Percentiles rank a stretch among this genome's conserved stretches.
Conservation (phyloP, 2,797 vertebrate species). For the Borostomias antarcticus region DNA sequence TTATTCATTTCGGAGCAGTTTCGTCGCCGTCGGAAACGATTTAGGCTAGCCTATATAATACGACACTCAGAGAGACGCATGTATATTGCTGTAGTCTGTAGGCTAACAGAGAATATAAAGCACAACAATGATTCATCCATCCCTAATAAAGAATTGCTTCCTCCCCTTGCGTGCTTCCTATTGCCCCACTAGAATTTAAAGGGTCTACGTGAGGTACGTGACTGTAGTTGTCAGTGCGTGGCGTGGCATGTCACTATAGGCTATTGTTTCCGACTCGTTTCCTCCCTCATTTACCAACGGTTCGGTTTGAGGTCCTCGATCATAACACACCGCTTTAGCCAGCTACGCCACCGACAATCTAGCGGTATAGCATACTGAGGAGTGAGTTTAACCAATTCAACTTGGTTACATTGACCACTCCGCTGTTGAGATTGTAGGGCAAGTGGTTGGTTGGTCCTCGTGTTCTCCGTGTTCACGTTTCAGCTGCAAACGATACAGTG, state of each 20-base stretch:
- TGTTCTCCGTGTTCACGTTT: not conserved
- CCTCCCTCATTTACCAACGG: not conserved
- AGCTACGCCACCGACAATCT: too few relatives aligned
- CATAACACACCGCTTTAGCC: too few relatives aligned
- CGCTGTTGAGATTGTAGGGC: not conserved
- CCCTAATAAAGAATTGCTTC: not conserved
- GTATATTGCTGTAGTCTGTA: too few relatives aligned
- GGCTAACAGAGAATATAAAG: not conserved
- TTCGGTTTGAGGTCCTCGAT: not conserved
- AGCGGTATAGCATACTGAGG: too few relatives aligned
- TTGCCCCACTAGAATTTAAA: slow-evolving; percentile 39
- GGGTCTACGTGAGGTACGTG: slow-evolving; percentile 65
- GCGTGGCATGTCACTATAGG: too few relatives aligned
- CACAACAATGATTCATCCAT: not conserved
- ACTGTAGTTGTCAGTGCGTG: too few relatives aligned
- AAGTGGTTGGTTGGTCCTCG: not conserved
- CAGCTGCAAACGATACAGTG: too few relatives aligned
- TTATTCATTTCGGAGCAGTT: slow-evolving; percentile 38
- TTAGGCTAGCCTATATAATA: too few relatives aligned
- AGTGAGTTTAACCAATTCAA: too few relatives aligned
- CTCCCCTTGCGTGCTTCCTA: slow-evolving; percentile 55
- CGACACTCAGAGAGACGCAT: too few relatives aligned
- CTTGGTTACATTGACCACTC: too few relatives aligned
- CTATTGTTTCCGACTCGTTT: not conserved
- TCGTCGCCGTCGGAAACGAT: not conserved